Evolutionary conservation across 2,113 vertebrate genomes (phyloP).

Genomic region (Pangasianodon gigas): DNA sequence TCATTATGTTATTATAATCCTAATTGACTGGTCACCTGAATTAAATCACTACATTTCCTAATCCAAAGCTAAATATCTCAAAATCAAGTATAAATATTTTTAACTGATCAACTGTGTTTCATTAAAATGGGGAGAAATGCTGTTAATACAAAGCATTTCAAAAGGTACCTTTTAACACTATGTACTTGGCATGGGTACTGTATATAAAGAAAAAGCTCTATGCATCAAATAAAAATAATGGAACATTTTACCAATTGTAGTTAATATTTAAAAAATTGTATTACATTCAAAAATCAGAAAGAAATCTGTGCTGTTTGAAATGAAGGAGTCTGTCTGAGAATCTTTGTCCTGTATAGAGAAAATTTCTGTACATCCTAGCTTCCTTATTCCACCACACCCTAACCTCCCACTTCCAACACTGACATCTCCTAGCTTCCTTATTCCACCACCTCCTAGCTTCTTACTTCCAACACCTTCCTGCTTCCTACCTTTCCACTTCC

Average conservation of each 20-base stretch:
- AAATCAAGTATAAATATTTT: neutral
- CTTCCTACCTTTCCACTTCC: neutral
- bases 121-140: neutral
- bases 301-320: neutral
- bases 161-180: neutral
- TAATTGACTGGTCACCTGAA: neutral
- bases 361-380: neutral
- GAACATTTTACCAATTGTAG: neutral
- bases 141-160: neutral
- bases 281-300: neutral
- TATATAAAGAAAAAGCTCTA: neutral
- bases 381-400: neutral
- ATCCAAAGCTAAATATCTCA: neutral
- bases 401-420: neutral
- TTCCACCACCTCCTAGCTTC: neutral
- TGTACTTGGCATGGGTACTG: neutral
- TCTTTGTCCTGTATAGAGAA: neutral
- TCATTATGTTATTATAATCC: neutral
- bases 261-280: neutral
- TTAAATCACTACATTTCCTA: neutral
- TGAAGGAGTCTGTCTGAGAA: neutral
- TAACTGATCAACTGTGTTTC: neutral
- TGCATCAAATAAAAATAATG: neutral
- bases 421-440: neutral
- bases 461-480: neutral